Evolutionary conservation across 92 coral and sea anemone species (phyloP), one percentile per base, ranked within the genome.

Genomic region (Anthopleura xanthogrammica): DNA sequence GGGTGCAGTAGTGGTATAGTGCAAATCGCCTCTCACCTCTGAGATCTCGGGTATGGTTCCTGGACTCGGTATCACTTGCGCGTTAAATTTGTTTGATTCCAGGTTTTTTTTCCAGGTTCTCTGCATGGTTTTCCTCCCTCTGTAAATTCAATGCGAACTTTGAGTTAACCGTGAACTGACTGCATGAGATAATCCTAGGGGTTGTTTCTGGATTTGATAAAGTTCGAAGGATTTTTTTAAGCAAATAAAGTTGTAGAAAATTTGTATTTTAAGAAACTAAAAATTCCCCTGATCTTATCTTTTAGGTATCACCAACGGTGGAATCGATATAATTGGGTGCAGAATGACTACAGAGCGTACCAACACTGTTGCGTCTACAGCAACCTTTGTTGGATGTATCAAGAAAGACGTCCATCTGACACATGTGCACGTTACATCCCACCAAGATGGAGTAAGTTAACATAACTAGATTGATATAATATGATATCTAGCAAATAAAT

Each of bases 381-480:
- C 40, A 64, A 57, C 54, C 20, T 66, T 52, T 82, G 85, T 8
- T 20, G 48, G 77, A 22, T 41, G 79, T 82, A 54, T 41, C 74
- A 82, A 50, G 79, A 66, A n/a, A 22, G 54, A 29, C 43, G 85
- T 6, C 85, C 85, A 20, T 82, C 85, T 6, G 58, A 70, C 60
- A 57, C 52, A 19, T 82, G 85, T 46, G 41, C 9, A 29, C 54
- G 77, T 2, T 82, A 82, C 85, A 0, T 66, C 29, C 85, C 85
- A 11, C 85, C 85, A 19, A 43, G 79, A 23, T 42, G 79, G 43
- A 64, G 85, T 82, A 24, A 68, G 85, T 82, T 70, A n/a, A n/a
- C n/a, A n/a, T n/a, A n/a, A n/a, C n/a, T n/a, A 46, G 16, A 54
- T 54, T 46, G n/a, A n/a, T n/a, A 46, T 5, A 46, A 5, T 46